Conservation (phyloP, 1,140 invertebrate genomes). For the Oppia nitens region DNA sequence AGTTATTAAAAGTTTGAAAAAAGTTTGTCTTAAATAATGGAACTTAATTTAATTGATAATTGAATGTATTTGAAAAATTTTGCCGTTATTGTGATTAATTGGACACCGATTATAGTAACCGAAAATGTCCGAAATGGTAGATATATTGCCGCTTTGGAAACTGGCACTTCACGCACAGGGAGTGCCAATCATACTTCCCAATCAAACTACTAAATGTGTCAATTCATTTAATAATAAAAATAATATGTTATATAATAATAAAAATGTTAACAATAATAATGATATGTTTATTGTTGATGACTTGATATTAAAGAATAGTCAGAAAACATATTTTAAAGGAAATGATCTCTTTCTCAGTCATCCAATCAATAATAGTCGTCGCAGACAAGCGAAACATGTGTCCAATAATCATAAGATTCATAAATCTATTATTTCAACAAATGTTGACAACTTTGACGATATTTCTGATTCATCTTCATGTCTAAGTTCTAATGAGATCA, state of each 20-base stretch:
- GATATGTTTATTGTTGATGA: too few species aligned
- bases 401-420: too few species aligned
- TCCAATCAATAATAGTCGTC: not conserved
- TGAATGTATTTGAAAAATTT: not conserved
- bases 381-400: not conserved
- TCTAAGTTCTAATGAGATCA: not conserved
- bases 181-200: conserved; percentile 6
- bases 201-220: not conserved
- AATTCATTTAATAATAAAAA: not conserved
- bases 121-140: too few species aligned
- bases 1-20: too few species aligned
- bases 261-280: too few species aligned
- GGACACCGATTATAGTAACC: too few species aligned
- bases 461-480: not conserved
- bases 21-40: too few species aligned
- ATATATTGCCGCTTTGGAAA: not conserved
- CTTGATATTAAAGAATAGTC: too few species aligned
- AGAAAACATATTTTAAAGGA: not conserved
- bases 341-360: not conserved
- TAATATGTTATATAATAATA: too few species aligned
- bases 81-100: too few species aligned
- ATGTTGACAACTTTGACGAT: not conserved
- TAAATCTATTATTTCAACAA: too few species aligned
- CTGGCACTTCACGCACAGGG: conserved; percentile 12
- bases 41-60: not conserved